Conservation (phyloP, 37 sponge, comb jelly and placozoan genomes). For the Cladorhizidae sp. region DNA sequence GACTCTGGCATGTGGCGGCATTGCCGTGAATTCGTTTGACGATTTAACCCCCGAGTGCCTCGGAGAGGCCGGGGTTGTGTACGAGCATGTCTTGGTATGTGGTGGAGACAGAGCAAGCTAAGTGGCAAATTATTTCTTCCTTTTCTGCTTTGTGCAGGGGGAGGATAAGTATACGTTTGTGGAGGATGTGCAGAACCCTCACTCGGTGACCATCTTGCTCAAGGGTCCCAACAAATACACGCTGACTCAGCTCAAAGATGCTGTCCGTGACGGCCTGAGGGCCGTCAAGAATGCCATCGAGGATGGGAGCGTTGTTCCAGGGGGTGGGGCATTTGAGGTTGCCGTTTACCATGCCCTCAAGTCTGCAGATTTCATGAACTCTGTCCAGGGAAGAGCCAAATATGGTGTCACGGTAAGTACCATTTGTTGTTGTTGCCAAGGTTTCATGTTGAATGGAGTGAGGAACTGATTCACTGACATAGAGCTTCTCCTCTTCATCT, state of each 20-base stretch:
- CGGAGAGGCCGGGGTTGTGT: conserved; percentile 94
- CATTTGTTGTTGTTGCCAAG: conserved; percentile 9
- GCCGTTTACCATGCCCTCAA: conserved; percentile 83
- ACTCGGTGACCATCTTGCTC: conserved; percentile 94
- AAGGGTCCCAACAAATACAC: conserved; percentile 99
- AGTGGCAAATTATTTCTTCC: background rate
- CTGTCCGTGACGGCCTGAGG: conserved; percentile 94
- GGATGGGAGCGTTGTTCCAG: conserved; percentile 92
- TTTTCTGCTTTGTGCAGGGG: conserved; percentile 48
- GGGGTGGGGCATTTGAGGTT: conserved; percentile 96
- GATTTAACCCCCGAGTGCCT: conserved; percentile 85
- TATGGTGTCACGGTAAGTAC: conserved; percentile 83
- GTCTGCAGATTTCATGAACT: conserved; percentile 82
- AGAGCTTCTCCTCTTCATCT: background rate
- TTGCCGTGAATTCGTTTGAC: conserved; percentile 93
- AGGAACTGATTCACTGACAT: background rate
- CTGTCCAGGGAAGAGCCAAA: conserved; percentile 85
- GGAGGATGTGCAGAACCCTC: conserved; percentile 90
- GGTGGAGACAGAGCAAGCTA: background rate
- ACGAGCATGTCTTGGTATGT: conserved; percentile 92
- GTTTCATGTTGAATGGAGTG: background rate
- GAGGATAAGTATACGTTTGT: conserved; percentile 98
- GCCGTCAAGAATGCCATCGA: conserved; percentile 98
- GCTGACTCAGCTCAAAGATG: conserved; percentile 97
- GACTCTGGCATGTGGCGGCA: conserved; percentile 94